Percentiles rank a stretch among this genome's conserved stretches.
phyloP scores from a whole-genome alignment of 2,113 vertebrate genomes.

The Peromyscus leucopus region DNA sequence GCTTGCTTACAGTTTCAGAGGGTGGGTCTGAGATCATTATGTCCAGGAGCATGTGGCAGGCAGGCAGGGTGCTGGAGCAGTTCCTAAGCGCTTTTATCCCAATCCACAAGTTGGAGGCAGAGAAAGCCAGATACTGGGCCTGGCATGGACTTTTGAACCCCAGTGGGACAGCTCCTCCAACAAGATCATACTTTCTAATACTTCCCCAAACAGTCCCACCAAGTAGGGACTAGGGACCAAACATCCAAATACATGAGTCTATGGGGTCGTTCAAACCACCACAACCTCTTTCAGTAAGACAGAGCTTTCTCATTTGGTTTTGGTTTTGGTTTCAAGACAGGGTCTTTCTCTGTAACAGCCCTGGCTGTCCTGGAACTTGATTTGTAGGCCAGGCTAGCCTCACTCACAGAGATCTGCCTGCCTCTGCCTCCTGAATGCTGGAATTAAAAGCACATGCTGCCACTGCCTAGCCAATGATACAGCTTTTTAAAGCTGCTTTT shows the following conservation, averaged over 20 bases:
- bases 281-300: not conserved
- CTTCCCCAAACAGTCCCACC: not conserved
- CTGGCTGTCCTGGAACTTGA: not conserved
- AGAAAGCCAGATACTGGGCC: not conserved
- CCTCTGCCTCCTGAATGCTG: not conserved
- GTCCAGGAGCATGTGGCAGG: not conserved
- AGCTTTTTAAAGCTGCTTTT: not conserved
- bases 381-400: not conserved
- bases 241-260: not conserved
- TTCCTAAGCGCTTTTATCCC: not conserved
- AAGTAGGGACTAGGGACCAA: not conserved
- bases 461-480: not conserved
- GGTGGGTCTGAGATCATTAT: too few species aligned
- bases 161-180: not conserved
- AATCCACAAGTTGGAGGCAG: not conserved
- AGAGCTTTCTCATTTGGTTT: not conserved
- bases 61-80: too few species aligned
- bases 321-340: not conserved
- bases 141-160: not conserved
- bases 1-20: not conserved
- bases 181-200: not conserved
- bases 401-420: not conserved
- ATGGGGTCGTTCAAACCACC: not conserved
- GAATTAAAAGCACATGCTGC: not conserved
- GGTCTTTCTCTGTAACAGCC: not conserved